Evolutionary conservation across 2,888 invertebrate genomes (phyloP).

Genomic region (Girardia tigrina): DNA sequence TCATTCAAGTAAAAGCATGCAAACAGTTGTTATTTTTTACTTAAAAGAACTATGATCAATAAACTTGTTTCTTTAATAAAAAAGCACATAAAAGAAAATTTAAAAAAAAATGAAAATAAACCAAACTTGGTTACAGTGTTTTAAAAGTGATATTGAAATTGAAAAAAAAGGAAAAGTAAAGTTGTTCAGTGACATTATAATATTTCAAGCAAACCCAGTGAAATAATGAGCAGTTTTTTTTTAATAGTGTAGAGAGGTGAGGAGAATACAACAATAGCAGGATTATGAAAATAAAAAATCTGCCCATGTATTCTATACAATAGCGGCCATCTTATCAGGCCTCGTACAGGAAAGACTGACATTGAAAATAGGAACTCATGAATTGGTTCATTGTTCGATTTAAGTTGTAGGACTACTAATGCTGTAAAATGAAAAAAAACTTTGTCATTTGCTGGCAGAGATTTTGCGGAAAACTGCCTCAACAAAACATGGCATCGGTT

Average conservation of each 20-base stretch:
- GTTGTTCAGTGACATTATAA: too few species aligned
- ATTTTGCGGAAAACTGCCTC: constrained; percentile 23
- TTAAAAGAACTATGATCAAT: too few species aligned
- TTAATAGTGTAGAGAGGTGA: constrained; percentile 1
- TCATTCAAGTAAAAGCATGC: constrained; percentile 15
- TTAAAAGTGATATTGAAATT: too few species aligned
- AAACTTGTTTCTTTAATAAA: too few species aligned
- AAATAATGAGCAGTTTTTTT: constrained; percentile 7
- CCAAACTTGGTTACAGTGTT: too few species aligned
- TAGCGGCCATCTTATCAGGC: constrained; percentile 23
- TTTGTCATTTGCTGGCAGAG: constrained; percentile 23
- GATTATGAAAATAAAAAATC: background rate
- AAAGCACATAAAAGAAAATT: too few species aligned
- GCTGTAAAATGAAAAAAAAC: constrained; percentile 2
- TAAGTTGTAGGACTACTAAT: constrained; percentile 14
- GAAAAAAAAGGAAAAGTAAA: too few species aligned
- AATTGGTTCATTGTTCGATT: constrained; percentile 23
- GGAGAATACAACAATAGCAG: constrained; percentile 19
- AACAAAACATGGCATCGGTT: constrained; percentile 23
- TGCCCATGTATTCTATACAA: constrained; percentile 23
- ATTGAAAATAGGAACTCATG: constrained; percentile 23
- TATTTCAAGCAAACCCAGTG: too few species aligned
- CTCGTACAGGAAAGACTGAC: constrained; percentile 16
- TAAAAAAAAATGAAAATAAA: too few species aligned
- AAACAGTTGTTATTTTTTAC: too few species aligned